Base-by-base conservation (phyloP, 1,140 invertebrate species). In the Hormaphis cornu region DNA sequence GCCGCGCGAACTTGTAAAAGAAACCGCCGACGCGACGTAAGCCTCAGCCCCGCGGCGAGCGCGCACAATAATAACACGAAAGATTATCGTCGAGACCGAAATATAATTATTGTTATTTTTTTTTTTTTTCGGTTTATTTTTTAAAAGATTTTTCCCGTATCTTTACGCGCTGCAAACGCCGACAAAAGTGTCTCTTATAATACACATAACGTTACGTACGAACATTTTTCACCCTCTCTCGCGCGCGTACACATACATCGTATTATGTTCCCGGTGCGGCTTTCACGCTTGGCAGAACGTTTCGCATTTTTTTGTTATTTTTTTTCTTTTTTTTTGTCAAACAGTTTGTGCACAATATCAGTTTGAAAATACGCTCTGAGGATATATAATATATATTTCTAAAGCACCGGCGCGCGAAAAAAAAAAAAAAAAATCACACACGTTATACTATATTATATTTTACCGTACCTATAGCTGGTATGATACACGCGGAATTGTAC, bases 121-220 rank as follows among this genome's bases (percentile, higher is more conserved):
- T 80, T 82, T 28, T 85, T 84, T 33, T 3, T 37, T 22, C 24
- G 20, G 14, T 59, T 42, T 61, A 22, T 44, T 61, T 61, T 63
- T 50, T 46, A 66, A 48, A 66, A 48, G 61, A 66, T 66, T 63
- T 66, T 37, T 48, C 33, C n/a, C 18, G 50, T 7, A 16, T 16
- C 12, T n/a, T 14, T 5, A 24, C 24, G 61, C 26, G 20, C 40
- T 35, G 54, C 24, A 40, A 40, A 33, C 18, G 61, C 61, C 61
- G 61, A 66, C 61, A 66, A 66, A 66, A 66, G 61, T 46, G 61
- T 66, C 61, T 66, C 61, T 33, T 66, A 9, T n/a, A n/a, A n/a
- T n/a, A n/a, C n/a, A n/a, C n/a, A n/a, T n/a, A n/a, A n/a, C n/a
- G n/a, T n/a, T n/a, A n/a, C n/a, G 44, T 26, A 26, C 8, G 44